Percentiles rank a stretch among this genome's conserved stretches.
Evolutionary conservation across 2,888 invertebrate species (phyloP).

Genomic region (Dicyrtoma fusca): DNA sequence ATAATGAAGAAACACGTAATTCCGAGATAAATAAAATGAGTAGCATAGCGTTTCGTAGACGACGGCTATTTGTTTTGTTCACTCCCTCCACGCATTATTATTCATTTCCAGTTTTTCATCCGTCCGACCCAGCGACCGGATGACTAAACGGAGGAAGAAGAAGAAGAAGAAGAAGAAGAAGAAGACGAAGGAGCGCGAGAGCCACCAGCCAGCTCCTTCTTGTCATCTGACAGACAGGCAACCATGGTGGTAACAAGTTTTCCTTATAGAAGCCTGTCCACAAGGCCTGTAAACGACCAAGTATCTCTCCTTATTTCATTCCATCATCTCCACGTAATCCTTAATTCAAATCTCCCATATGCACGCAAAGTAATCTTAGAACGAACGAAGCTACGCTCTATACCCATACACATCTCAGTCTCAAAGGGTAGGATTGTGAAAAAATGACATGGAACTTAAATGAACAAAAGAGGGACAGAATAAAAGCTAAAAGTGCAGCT

Average conservation of each 20-base stretch:
- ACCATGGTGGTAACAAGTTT: conserved; percentile 46
- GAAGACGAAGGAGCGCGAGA: conserved; percentile 25
- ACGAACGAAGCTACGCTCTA: too few relatives aligned
- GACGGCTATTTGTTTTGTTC: conserved; percentile 37
- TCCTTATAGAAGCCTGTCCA: conserved; percentile 42
- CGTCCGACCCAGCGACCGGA: neutral
- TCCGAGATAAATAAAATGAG: neutral
- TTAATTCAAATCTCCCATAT: conserved; percentile 38
- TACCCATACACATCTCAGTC: too few relatives aligned
- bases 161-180: neutral
- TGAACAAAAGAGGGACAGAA: conserved; percentile 29
- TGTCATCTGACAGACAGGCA: conserved; percentile 44
- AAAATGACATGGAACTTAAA: conserved; percentile 28
- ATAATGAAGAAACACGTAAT: conserved; percentile 21
- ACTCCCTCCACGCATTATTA: conserved; percentile 31
- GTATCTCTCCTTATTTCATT: conserved; percentile 32
- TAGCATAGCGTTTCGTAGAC: conserved; percentile 14
- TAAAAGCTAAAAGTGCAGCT: conserved; percentile 19
- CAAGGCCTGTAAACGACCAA: conserved; percentile 39
- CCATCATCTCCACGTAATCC: conserved; percentile 27
- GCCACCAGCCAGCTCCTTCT: conserved; percentile 26
- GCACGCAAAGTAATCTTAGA: conserved; percentile 1
- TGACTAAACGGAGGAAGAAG: conserved; percentile 1
- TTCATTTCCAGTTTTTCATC: conserved; percentile 34
- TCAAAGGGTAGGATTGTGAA: too few relatives aligned